Conservation (phyloP, 2,888 invertebrate species). For the Willowsia nigromaculata region DNA sequence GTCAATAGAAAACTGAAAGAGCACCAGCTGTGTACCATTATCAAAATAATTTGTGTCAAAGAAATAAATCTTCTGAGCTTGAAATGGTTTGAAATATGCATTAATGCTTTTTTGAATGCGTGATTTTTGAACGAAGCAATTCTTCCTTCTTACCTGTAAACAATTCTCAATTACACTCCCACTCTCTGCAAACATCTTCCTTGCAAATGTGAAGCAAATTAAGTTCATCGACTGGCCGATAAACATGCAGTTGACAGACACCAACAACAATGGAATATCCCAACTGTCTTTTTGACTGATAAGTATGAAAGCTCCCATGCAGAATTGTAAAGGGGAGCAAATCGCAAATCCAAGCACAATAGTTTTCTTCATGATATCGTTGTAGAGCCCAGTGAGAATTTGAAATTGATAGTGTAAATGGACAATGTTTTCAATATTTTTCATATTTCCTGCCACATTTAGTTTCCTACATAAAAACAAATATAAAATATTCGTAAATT, state of each 20-base stretch:
- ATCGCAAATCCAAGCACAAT: background rate
- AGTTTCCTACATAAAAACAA: background rate
- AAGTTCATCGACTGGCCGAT: background rate
- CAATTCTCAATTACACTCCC: too few relatives aligned
- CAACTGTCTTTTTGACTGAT: background rate
- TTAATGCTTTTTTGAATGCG: too few relatives aligned
- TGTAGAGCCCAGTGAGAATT: background rate
- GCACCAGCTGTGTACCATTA: too few relatives aligned
- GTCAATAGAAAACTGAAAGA: too few relatives aligned
- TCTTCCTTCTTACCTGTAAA: too few relatives aligned
- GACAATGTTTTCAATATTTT: background rate
- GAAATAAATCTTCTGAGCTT: too few relatives aligned
- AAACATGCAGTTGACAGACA: background rate
- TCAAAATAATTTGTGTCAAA: too few relatives aligned
- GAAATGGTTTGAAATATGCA: too few relatives aligned
- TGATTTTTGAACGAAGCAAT: too few relatives aligned
- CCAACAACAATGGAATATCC: background rate
- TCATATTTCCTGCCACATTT: background rate
- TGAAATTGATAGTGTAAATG: background rate
- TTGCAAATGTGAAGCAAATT: background rate
- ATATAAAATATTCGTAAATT: background rate
- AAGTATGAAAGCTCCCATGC: background rate
- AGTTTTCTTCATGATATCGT: background rate
- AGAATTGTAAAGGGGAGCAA: background rate
- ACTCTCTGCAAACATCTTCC: background rate